Percentiles rank a stretch among this genome's conserved stretches.
Evolutionary conservation across 2,113 vertebrate genomes (phyloP).

Genomic region (Lampris megalopsis): DNA sequence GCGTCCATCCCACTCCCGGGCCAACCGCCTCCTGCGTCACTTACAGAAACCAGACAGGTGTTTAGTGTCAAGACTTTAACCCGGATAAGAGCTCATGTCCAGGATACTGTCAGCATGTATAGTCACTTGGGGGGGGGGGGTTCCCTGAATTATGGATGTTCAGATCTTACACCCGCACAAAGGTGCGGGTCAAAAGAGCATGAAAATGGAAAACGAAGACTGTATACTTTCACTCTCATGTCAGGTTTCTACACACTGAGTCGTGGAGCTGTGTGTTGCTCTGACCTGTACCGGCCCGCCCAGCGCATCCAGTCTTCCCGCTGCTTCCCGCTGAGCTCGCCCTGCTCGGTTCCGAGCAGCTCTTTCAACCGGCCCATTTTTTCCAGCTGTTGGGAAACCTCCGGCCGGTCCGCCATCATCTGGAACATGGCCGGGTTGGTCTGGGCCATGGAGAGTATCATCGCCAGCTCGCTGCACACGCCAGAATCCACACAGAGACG

Average conservation of each 20-base stretch:
- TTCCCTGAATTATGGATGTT: too few species aligned
- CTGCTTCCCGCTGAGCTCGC: slow-evolving; percentile 80
- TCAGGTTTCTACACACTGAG: too few species aligned
- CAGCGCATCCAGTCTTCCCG: slow-evolving; percentile 83
- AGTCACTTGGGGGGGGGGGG: too few species aligned
- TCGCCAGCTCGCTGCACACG: slow-evolving; percentile 84
- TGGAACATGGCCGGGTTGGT: slow-evolving; percentile 88
- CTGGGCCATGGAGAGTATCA: slow-evolving; percentile 90
- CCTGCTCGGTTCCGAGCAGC: slow-evolving; percentile 80
- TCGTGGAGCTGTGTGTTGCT: background rate
- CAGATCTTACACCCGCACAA: too few species aligned
- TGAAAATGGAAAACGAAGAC: too few species aligned
- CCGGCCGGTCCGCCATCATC: slow-evolving; percentile 82
- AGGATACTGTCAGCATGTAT: too few species aligned
- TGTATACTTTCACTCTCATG: too few species aligned
- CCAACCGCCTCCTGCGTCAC: slow-evolving; percentile 82
- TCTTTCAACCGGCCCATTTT: slow-evolving; percentile 81
- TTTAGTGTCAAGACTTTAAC: too few species aligned
- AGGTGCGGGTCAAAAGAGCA: too few species aligned
- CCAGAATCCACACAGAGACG: slow-evolving; percentile 12
- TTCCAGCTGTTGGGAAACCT: slow-evolving; percentile 84
- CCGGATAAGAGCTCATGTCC: too few species aligned
- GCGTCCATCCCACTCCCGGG: slow-evolving; percentile 72
- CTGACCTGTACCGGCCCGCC: slow-evolving; percentile 86
- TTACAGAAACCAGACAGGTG: background rate